Evolutionary conservation across 2,113 vertebrate genomes (phyloP).

Genomic region (Passer domesticus): DNA sequence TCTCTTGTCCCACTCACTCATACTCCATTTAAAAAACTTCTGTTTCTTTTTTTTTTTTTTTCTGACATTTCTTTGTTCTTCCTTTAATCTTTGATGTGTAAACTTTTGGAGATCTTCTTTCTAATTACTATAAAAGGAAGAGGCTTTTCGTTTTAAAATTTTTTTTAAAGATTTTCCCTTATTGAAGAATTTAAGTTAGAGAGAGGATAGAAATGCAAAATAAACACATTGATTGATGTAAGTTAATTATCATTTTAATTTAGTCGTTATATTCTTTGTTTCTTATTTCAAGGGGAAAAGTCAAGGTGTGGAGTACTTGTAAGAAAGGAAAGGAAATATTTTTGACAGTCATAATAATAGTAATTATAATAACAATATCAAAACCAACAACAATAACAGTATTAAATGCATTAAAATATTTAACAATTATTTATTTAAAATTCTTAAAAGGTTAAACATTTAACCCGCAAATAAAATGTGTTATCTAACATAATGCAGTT

Average conservation of each 20-base stretch:
- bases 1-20: not conserved
- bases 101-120: not conserved
- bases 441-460: not conserved
- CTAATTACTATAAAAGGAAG: not conserved
- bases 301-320: not conserved
- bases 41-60: accelerated
- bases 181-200: not conserved
- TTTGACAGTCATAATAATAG: not conserved
- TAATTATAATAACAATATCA: not conserved
- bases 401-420: not conserved
- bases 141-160: not conserved
- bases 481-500: not conserved
- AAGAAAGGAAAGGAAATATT: not conserved
- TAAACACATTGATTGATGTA: not conserved
- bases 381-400: not conserved
- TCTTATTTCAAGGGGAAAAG: not conserved
- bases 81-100: not conserved
- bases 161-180: not conserved
- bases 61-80: not conserved
- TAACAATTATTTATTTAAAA: not conserved
- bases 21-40: not conserved
- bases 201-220: not conserved
- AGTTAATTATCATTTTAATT: not conserved
- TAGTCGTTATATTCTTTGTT: not conserved
- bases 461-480: not conserved